phyloP scores from a whole-genome alignment of 2,888 invertebrate species.

The Rhamnusium bicolor region DNA sequence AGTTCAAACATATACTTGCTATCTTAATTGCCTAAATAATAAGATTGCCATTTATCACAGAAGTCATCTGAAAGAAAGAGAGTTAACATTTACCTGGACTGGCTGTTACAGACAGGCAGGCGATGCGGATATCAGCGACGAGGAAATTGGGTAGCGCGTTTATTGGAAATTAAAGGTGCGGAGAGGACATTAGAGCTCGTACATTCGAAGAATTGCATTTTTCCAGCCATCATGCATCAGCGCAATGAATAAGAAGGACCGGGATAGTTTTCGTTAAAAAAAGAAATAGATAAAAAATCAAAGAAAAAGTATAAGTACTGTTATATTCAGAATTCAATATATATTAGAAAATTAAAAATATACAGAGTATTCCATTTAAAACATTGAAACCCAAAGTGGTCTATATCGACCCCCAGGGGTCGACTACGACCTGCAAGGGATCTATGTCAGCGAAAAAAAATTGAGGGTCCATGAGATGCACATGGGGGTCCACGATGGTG shows the following conservation, averaged over 20 bases:
- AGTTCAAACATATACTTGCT: conserved; percentile 3
- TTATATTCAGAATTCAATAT: too few species aligned
- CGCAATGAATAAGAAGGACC: conserved; percentile 50
- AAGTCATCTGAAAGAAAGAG: conserved; percentile 67
- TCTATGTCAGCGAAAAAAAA: too few species aligned
- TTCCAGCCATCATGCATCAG: conserved; percentile 54
- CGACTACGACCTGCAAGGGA: too few species aligned
- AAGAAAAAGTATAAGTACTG: too few species aligned
- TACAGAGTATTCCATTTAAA: too few species aligned
- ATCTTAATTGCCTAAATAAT: conserved; percentile 46
- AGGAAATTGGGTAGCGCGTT: conserved; percentile 70
- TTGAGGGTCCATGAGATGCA: too few species aligned
- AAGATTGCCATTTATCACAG: conserved; percentile 63
- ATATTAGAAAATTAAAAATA: too few species aligned
- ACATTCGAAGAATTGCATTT: conserved; percentile 67
- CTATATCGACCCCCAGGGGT: too few species aligned
- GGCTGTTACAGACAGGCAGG: conserved; percentile 40
- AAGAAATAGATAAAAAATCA: too few species aligned
- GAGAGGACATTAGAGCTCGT: conserved; percentile 56
- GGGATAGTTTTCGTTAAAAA: too few species aligned
- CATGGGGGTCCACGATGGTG: too few species aligned
- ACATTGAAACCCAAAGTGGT: too few species aligned
- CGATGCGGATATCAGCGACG: conserved; percentile 66
- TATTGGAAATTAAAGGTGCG: conserved; percentile 71
- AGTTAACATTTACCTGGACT: conserved; percentile 65